Base-by-base conservation (phyloP, 2,888 invertebrate genomes). In the Endotricha flammealis region DNA sequence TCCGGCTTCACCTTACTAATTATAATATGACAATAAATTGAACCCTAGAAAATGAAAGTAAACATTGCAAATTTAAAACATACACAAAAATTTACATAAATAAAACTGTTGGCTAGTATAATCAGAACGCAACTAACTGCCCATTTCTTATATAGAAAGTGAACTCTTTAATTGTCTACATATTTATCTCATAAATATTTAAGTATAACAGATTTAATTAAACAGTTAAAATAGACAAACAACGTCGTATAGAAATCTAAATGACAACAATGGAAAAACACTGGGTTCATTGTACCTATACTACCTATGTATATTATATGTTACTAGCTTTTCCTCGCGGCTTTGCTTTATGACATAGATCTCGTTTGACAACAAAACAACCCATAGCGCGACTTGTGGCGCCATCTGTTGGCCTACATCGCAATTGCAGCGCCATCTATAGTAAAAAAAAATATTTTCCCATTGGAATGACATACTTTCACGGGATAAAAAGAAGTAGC, bases 61-160 rank as follows among this genome's bases (percentile, higher is more conserved):
- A 39, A 39, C 23, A 27, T 38, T 20, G 39, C 39, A 32, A 39
- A 41, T 41, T 41, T 32, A 38, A 39, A 39, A 4, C 31, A 37
- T 28, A 32, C 29, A 12, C 17, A 16, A 14, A n/a, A 29, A 29
- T 39, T 44, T 44, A 44, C 42, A 41, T 44, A 47, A 38, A 41
- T 35, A 42, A 39, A 34, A 41, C 36, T 39, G 47, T 47, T 42
- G 32, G 44, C 32, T 32, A 36, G 14, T 29, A 29, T 41, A 60
- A 63, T 56, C 61, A 63, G 63, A 61, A 63, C 63, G 60, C 44
- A 46, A 63, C 61, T 63, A 63, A 63, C 54, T 49, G 61, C 53
- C 58, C 53, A 57, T 53, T 53, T 56, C 42, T 41, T 46, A 34
- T 30, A 55, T 55, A 60, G 63, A 63, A 63, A 63, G 63, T 57